phyloP scores from a whole-genome alignment of 2,797 vertebrate species.

The Sebastolobus alascanus region DNA sequence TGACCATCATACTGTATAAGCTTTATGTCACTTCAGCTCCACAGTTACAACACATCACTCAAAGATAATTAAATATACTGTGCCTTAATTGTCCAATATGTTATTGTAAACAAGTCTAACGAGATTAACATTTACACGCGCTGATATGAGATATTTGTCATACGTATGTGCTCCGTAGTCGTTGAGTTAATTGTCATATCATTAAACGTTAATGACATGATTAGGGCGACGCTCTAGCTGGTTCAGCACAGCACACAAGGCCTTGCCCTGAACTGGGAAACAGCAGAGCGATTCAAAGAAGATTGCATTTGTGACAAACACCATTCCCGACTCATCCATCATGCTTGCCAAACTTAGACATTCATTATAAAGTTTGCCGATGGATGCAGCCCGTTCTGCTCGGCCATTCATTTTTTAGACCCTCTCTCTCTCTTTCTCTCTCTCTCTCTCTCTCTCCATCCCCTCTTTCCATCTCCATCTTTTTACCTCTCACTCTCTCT shows the following conservation, averaged over 20 bases:
- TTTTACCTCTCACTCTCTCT: conserved; percentile 53
- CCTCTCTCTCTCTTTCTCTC: conserved; percentile 34
- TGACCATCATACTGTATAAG: conserved; percentile 22
- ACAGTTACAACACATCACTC: conserved; percentile 53
- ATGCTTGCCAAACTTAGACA: conserved; percentile 84
- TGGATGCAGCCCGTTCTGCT: conserved; percentile 78
- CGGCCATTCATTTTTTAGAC: conserved; percentile 80
- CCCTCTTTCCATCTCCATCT: conserved; percentile 51
- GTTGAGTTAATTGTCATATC: conserved; percentile 76
- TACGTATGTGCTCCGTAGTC: conserved; percentile 53
- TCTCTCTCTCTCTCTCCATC: conserved; percentile 10
- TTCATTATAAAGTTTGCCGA: conserved; percentile 87
- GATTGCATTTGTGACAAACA: conserved; percentile 86
- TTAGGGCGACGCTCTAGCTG: conserved; percentile 66
- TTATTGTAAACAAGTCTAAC: conserved; percentile 76
- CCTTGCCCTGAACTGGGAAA: conserved; percentile 65
- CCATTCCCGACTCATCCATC: conserved; percentile 85
- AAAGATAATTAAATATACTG: conserved; percentile 65
- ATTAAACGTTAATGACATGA: conserved; percentile 79
- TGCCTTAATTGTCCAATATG: conserved; percentile 66
- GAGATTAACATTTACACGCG: conserved; percentile 75
- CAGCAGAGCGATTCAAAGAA: conserved; percentile 79
- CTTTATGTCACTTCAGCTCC: conserved; percentile 42
- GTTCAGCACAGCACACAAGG: conserved; percentile 55
- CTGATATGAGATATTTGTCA: conserved; percentile 67